Percentiles rank a stretch among this genome's conserved stretches.
Evolutionary conservation across 2,113 vertebrate genomes (phyloP).

Genomic region (Lasiurus borealis): DNA sequence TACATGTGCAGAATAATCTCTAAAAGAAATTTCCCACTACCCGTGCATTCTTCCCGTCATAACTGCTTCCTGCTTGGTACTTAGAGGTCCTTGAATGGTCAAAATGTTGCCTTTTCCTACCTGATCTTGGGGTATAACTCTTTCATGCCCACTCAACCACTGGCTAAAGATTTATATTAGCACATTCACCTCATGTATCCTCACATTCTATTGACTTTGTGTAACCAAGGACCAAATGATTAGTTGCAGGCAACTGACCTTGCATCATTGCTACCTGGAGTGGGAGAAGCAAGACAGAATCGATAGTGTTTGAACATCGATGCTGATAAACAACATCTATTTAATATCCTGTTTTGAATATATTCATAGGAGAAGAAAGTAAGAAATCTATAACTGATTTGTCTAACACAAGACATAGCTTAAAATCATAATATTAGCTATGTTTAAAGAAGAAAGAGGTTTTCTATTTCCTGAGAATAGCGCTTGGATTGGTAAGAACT

Average conservation of each 20-base stretch:
- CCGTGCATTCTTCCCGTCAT: neutral
- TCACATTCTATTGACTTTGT: constrained; percentile 5
- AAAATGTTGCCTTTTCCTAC: neutral
- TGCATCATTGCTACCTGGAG: neutral
- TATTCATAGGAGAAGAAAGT: neutral
- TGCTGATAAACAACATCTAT: neutral
- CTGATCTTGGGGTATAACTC: neutral
- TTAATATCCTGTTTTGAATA: neutral
- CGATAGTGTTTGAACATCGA: neutral
- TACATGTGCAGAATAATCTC: neutral
- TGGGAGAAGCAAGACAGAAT: neutral
- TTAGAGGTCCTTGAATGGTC: neutral
- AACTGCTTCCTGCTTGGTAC: neutral
- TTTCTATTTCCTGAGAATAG: neutral
- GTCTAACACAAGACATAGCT: neutral
- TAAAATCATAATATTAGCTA: neutral
- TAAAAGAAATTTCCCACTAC: neutral
- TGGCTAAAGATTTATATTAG: neutral
- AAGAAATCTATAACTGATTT: neutral
- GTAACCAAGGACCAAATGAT: neutral
- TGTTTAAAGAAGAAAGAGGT: neutral
- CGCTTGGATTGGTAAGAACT: neutral
- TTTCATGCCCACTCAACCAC: neutral
- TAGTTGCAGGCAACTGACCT: neutral
- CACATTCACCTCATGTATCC: neutral